Percentiles rank a stretch among this genome's conserved stretches.
Evolutionary conservation across 2,888 invertebrate species (phyloP).

Genomic region (Dolomedes plantarius): DNA sequence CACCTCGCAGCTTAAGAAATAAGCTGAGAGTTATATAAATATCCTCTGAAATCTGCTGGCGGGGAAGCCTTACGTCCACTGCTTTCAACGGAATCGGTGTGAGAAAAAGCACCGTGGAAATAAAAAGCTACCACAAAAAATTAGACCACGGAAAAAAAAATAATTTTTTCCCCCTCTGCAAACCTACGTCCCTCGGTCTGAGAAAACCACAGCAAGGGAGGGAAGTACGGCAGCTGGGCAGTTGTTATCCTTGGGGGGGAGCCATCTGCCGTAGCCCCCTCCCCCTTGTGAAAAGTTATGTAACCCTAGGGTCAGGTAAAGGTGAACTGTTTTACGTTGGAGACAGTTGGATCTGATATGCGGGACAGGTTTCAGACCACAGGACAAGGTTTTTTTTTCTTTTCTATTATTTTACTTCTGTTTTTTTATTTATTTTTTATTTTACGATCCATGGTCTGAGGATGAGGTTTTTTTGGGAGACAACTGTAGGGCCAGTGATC

Average conservation of each 20-base stretch:
- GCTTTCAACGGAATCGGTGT: background rate
- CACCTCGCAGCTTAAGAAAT: too few relatives aligned
- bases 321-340: conserved; percentile 61
- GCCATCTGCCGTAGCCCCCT: conserved; percentile 23
- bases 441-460: conserved; percentile 22
- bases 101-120: conserved; percentile 20
- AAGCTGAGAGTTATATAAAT: too few relatives aligned
- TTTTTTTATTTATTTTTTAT: conserved; percentile 1
- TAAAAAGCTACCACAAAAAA: conserved; percentile 25
- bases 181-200: conserved; percentile 22
- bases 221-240: conserved; percentile 60
- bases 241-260: conserved; percentile 41
- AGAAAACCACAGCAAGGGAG: conserved; percentile 50
- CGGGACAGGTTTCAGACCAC: conserved; percentile 60
- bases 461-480: conserved; percentile 35
- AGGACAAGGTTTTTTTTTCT: conserved; percentile 57
- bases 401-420: too few relatives aligned
- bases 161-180: background rate
- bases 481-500: background rate
- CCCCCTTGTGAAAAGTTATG: conserved; percentile 45
- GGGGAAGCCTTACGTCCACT: conserved; percentile 53
- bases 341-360: conserved; percentile 69
- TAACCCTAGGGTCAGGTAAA: conserved; percentile 68
- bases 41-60: too few relatives aligned
- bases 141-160: conserved; percentile 48